Conservation (phyloP, 1,140 invertebrate species). For the Megalopta genalis region DNA sequence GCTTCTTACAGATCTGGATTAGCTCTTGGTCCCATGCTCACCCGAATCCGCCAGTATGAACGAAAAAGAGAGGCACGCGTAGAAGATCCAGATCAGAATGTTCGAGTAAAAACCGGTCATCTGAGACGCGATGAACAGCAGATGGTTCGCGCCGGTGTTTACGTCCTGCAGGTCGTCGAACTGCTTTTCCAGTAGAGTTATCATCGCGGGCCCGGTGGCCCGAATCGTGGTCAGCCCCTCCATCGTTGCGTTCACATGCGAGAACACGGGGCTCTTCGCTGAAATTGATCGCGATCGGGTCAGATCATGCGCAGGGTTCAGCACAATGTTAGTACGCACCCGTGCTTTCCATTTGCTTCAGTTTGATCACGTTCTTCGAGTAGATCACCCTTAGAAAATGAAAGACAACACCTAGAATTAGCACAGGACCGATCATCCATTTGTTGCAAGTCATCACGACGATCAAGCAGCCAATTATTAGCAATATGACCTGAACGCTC, state of each 20-base stretch:
- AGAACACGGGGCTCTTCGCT: conserved; percentile 90
- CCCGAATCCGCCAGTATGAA: conserved; percentile 76
- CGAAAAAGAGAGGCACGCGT: conserved; percentile 68
- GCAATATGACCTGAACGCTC: conserved; percentile 78
- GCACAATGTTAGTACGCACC: conserved; percentile 67
- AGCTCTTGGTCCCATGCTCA: conserved; percentile 21
- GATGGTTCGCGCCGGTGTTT: conserved; percentile 84
- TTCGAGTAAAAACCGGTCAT: conserved; percentile 79
- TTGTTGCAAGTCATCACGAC: conserved; percentile 82
- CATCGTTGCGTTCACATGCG: conserved; percentile 89
- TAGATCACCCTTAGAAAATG: conserved; percentile 81
- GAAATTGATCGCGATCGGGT: not conserved
- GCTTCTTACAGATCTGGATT: too few relatives aligned
- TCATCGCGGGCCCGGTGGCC: conserved; percentile 82
- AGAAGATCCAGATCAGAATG: conserved; percentile 64
- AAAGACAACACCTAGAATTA: conserved; percentile 80
- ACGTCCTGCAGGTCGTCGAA: conserved; percentile 85
- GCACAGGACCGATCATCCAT: conserved; percentile 81
- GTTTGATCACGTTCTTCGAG: conserved; percentile 82
- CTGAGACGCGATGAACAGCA: conserved; percentile 81
- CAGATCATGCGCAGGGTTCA: too few relatives aligned
- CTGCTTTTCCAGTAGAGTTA: conserved; percentile 85
- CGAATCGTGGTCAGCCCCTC: conserved; percentile 91
- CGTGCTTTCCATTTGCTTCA: conserved; percentile 81
- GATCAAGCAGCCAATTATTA: conserved; percentile 79